Conservation (phyloP, 2,113 vertebrate species). For the Phaethon lepturus region DNA sequence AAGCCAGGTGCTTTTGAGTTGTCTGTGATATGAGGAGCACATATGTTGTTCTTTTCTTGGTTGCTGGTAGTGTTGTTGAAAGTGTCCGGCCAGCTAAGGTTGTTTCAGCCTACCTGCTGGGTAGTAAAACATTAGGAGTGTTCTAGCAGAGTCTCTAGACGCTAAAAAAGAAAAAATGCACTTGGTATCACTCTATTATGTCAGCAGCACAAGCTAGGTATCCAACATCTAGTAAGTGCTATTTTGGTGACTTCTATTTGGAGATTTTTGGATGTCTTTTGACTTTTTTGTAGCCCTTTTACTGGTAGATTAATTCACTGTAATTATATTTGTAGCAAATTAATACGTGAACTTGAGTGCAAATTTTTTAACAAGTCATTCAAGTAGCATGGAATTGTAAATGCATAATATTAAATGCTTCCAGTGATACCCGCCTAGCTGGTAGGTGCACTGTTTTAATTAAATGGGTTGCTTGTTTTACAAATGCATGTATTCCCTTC, state of each 20-base stretch:
- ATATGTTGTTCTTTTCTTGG: not conserved
- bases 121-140: not conserved
- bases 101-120: not conserved
- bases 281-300: not conserved
- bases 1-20: not conserved
- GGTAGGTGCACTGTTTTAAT: not conserved
- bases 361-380: not conserved
- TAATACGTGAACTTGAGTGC: not conserved
- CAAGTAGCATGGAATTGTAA: not conserved
- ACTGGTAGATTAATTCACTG: not conserved
- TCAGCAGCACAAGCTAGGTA: not conserved
- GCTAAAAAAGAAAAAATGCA: not conserved
- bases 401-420: too few relatives aligned
- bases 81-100: not conserved
- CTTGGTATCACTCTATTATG: not conserved
- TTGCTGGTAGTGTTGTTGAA: not conserved
- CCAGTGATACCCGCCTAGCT: not conserved
- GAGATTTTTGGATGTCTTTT: not conserved
- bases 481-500: not conserved
- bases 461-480: not conserved
- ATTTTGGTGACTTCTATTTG: not conserved
- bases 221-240: not conserved
- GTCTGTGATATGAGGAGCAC: fast-evolving
- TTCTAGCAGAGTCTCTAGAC: not conserved
- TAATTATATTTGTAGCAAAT: not conserved